Percentiles rank a stretch among this genome's conserved stretches.
Conservation (phyloP, 2,113 vertebrate species). For the Paedocypris sp. region DNA sequence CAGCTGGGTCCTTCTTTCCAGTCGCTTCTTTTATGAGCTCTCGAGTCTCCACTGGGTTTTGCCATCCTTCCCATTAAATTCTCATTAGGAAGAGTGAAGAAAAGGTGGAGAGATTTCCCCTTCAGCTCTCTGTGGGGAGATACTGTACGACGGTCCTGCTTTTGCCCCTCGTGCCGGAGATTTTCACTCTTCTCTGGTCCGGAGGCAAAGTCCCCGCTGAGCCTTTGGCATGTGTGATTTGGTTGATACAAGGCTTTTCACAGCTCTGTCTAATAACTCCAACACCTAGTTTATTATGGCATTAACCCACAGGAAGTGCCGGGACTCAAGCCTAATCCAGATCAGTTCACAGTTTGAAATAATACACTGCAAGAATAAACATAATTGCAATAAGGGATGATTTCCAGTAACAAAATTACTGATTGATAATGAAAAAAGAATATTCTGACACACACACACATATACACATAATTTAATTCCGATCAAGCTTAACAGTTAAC, state of each 20-base stretch:
- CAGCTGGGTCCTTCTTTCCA: background rate
- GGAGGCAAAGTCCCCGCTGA: background rate
- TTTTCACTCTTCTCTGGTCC: background rate
- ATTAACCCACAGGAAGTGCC: background rate
- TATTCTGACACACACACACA: no score
- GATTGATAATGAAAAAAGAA: no score
- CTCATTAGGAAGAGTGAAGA: slow-evolving; percentile 12
- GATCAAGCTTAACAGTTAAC: no score
- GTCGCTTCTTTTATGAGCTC: background rate
- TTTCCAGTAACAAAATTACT: no score
- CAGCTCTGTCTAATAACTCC: background rate
- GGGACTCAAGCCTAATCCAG: background rate
- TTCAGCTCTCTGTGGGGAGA: background rate
- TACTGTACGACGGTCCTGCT: background rate
- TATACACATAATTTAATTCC: no score
- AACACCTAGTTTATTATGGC: background rate
- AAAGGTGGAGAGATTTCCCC: background rate
- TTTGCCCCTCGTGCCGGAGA: background rate
- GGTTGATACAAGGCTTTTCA: background rate
- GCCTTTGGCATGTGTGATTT: slow-evolving; percentile 2
- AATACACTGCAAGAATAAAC: no score
- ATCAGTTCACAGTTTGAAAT: no score
- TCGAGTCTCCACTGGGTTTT: background rate
- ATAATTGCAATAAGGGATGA: no score
- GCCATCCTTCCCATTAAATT: slow-evolving; percentile 22